These are phyloP conservation scores for Leptobrachium ailaonicum DNA, from an alignment of 2,113 vertebrate species.

Conservation along the genomic window DNA sequence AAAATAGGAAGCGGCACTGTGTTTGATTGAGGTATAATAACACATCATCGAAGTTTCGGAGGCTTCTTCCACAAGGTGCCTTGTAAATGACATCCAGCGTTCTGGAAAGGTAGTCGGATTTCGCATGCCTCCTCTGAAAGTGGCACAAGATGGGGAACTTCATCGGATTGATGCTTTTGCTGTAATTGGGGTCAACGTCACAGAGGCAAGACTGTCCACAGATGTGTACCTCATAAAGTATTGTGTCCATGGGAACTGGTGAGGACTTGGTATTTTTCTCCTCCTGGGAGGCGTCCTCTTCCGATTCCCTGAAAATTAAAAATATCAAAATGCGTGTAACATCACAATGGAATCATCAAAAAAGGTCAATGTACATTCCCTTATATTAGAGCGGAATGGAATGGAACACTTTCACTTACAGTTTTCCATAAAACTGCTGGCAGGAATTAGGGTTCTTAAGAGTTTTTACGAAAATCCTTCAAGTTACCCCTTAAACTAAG, in stretches of 20 bases:
- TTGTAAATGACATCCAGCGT: conserved; percentile 76
- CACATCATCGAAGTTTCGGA: conserved; percentile 78
- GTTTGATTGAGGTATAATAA: conserved; percentile 78
- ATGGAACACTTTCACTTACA: no score
- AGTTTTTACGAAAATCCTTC: no score
- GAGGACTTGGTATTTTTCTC: neutral
- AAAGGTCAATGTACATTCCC: no score
- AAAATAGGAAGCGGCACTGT: conserved; percentile 75
- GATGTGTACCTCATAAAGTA: conserved; percentile 58
- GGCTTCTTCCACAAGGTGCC: conserved; percentile 83
- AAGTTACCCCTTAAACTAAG: no score
- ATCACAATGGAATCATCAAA: no score
- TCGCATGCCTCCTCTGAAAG: conserved; percentile 78
- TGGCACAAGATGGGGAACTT: conserved; percentile 76
- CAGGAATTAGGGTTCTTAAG: no score
- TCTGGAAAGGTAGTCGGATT: conserved; percentile 59
- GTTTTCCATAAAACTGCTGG: no score
- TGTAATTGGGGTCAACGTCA: conserved; percentile 53
- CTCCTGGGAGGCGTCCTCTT: neutral
- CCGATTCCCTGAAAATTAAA: conserved; percentile 4
- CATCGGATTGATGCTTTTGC: conserved; percentile 81
- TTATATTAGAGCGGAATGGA: no score
- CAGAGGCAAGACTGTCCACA: conserved; percentile 77
- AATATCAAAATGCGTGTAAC: neutral
- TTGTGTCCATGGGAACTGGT: conserved; percentile 9